phyloP scores from a whole-genome alignment of 2,888 invertebrate species.

The Agrochola lychnidis region DNA sequence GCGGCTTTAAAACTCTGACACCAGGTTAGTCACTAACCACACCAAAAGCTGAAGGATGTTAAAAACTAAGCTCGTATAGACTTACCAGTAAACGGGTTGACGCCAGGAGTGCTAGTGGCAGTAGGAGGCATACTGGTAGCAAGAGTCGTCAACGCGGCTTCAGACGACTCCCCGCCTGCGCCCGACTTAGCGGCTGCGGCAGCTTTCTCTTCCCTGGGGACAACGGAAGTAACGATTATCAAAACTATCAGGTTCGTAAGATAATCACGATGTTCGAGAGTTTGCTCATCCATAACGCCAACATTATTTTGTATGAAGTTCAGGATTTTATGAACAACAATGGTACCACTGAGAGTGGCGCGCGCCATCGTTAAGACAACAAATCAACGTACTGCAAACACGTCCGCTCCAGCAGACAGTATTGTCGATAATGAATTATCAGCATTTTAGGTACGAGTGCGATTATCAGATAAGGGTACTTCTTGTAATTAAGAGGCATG shows the following conservation, averaged over 20 bases:
- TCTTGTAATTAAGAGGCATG: neutral
- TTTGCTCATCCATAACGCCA: neutral
- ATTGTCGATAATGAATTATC: neutral
- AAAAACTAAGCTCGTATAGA: neutral
- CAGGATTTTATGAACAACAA: neutral
- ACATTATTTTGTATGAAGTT: neutral
- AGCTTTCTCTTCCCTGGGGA: constrained; percentile 91
- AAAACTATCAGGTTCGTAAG: no score
- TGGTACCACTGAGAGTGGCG: neutral
- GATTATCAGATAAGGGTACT: neutral
- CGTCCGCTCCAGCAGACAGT: neutral
- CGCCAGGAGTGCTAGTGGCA: constrained; percentile 87
- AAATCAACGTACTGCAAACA: no score
- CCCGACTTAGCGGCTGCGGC: constrained; percentile 84
- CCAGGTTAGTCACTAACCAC: no score
- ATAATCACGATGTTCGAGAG: neutral
- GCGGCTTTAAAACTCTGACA: no score
- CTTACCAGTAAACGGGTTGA: constrained; percentile 94
- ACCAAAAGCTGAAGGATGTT: no score
- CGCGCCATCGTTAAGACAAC: neutral
- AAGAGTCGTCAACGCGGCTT: constrained; percentile 66
- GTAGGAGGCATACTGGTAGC: constrained; percentile 77
- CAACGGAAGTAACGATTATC: neutral
- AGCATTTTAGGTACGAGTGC: neutral
- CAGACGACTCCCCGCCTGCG: constrained; percentile 78